Percentiles rank a stretch among this genome's conserved stretches.
Conservation (phyloP, 2,113 vertebrate species). For the Corythoichthys haematopterus region DNA sequence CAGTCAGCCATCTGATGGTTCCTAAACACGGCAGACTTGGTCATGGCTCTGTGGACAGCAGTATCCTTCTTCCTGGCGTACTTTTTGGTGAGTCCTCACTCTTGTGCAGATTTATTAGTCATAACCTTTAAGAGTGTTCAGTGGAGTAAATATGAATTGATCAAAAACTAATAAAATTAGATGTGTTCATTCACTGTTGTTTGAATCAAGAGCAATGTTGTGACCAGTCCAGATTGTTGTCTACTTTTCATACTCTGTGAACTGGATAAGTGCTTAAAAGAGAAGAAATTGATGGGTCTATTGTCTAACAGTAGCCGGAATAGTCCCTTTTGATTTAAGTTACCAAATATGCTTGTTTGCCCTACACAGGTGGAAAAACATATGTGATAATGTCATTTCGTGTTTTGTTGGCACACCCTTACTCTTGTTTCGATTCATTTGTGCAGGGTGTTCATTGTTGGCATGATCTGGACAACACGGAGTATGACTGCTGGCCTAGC, state of each 20-base stretch:
- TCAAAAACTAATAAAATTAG: background rate
- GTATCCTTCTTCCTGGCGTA: slow-evolving; percentile 38
- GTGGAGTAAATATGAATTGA: background rate
- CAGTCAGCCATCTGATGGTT: slow-evolving; percentile 28
- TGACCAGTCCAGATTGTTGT: background rate
- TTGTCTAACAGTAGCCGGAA: background rate
- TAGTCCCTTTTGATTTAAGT: background rate
- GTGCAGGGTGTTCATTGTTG: slow-evolving; percentile 58
- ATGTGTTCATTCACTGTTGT: background rate
- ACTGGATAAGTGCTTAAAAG: background rate
- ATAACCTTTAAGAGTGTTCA: background rate
- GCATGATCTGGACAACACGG: slow-evolving; percentile 73
- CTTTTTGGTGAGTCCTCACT: slow-evolving; percentile 57
- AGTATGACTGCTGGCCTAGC: slow-evolving; percentile 75
- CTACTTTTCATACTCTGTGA: background rate
- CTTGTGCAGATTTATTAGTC: background rate
- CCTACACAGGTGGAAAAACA: background rate
- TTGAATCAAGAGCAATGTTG: background rate
- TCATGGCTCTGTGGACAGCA: slow-evolving; percentile 53
- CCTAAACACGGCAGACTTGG: slow-evolving; percentile 20
- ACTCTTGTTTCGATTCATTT: background rate
- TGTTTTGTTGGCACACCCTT: background rate
- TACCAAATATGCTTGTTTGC: background rate
- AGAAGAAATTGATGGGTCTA: background rate
- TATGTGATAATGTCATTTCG: background rate